Evolutionary conservation across 2,113 vertebrate species (phyloP), one percentile per base, ranked within the genome.

Genomic region (Pachypanchax playfairii): DNA sequence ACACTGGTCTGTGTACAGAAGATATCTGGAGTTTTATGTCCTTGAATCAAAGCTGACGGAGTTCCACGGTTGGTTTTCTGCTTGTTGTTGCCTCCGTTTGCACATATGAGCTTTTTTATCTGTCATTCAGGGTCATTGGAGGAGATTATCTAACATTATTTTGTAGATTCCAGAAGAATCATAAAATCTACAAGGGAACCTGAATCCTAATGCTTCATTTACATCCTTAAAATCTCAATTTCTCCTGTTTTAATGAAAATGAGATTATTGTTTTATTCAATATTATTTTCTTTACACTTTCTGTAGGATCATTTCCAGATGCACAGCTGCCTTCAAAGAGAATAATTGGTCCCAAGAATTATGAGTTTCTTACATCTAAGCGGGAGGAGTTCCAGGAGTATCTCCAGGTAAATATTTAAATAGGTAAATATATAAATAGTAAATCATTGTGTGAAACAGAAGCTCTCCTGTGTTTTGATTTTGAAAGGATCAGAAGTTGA

Each of bases 261-360:
- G 39, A 20, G 25, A 21, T 59, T 50, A 29, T 42, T 61, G 17
- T 18, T 9, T 9, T 61, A 14, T 15, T 21, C 4, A 21, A 20
- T 44, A 13, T 31, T 22, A 17, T 63, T 18, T 47, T 25, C 60
- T 24, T 47, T 6, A 25, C 53, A 0, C 2, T 24, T n/a, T 50
- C 39, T 73, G 6, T 48, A 98, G 97, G 97, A 74, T 94, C 96
- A 0, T 99, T 99, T 89, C 94, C 96, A 76, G 96, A 98, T 90
- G 93, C 96, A 7, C 96, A 98, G 73, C 89, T 98, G 87, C 96
- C 97, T 36, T 96, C 96, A 0, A 99, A 99, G 88, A 93, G 96
- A 73, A 97, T 99, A 51, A 97, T 99, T 56, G 97, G 97, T 14
- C 94, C 97, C 26, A 99, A 98, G 88, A 98, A 98, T 84, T 97